These are phyloP conservation scores for Trissonchulus sp. DNA, from an alignment of 2,888 invertebrate species.

Conservation along the genomic window DNA sequence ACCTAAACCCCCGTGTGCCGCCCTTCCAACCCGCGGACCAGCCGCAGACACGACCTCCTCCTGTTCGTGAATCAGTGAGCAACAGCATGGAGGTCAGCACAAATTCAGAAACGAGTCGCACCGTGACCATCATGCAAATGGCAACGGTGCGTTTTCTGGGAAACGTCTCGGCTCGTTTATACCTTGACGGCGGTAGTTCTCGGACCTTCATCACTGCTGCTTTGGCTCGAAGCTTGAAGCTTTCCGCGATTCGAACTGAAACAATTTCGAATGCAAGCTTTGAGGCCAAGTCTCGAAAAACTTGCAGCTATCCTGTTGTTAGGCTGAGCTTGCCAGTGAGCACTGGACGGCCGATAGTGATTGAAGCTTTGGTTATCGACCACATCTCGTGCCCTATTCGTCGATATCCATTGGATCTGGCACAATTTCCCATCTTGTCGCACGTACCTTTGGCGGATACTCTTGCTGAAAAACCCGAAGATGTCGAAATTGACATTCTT, in stretches of 20 bases:
- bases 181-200: slow-evolving; percentile 1
- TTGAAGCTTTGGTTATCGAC: slow-evolving; percentile 10
- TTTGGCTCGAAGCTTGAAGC: neutral
- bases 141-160: neutral
- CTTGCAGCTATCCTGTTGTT: slow-evolving; percentile 7
- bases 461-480: too few species aligned
- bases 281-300: slow-evolving; percentile 2
- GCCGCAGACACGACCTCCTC: too few species aligned
- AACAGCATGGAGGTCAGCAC: too few species aligned
- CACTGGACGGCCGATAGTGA: neutral
- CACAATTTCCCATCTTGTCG: too few species aligned
- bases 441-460: too few species aligned
- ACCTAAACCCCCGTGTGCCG: too few species aligned
- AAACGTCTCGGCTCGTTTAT: slow-evolving; percentile 13
- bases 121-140: slow-evolving; percentile 6
- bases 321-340: neutral
- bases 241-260: neutral
- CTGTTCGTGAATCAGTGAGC: too few species aligned
- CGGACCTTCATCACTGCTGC: neutral
- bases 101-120: too few species aligned
- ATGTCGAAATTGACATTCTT: too few species aligned
- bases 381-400: too few species aligned
- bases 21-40: too few species aligned
- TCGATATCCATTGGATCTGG: too few species aligned
- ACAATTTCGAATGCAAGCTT: slow-evolving; percentile 7